Evolutionary conservation across 2,113 vertebrate genomes (phyloP), one percentile per base, ranked within the genome.

Genomic region (Riparia riparia): DNA sequence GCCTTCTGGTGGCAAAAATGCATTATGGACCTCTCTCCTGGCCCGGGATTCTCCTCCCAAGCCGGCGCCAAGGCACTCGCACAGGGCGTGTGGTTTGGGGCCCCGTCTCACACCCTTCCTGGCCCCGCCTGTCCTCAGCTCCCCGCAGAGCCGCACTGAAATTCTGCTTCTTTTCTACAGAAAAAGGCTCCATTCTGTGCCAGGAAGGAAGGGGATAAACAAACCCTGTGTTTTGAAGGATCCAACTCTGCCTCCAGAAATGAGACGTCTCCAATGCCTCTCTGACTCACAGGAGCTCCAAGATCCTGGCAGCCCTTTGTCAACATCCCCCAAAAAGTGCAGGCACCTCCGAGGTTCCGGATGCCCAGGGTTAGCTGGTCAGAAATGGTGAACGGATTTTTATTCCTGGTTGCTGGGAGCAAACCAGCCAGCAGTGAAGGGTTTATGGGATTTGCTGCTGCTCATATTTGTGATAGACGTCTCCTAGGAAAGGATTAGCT

Each of bases 1-100:
- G 96, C 96, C 95, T 86, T 90, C 96, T 97, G 93, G 71, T 86
- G 96, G 96, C 72, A 97, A 93, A 88, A 92, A 95, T 82, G 90
- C 76, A 39, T 18, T 32, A 19, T 20, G 34, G 65, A 39, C 21
- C 85, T 80, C 41, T 50, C 26, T 64, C 16, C 28, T 11, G 2
- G 26, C 17, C 47, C 9, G 2, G 25, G 17, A 32, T 66, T 60
- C 70, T 53, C 34, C 28, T 65, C 64, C 49, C 80, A 5, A 56
- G 13, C 51, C 20, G 12, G 37, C 6, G 31, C 80, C 81, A 32
- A 37, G n/a, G 50, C 42, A 19, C 69, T 79, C 26, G 61, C 2
- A 24, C 57, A 28, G 71, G 22, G 12, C 1, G 12, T 56, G 78
- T 31, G 58, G 78, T 82, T 70, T 50, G 70, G 34, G 70, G 74